Percentiles rank a stretch among this genome's conserved stretches.
Conservation (phyloP, 2,888 invertebrate genomes). For the Panzeria rudis region DNA sequence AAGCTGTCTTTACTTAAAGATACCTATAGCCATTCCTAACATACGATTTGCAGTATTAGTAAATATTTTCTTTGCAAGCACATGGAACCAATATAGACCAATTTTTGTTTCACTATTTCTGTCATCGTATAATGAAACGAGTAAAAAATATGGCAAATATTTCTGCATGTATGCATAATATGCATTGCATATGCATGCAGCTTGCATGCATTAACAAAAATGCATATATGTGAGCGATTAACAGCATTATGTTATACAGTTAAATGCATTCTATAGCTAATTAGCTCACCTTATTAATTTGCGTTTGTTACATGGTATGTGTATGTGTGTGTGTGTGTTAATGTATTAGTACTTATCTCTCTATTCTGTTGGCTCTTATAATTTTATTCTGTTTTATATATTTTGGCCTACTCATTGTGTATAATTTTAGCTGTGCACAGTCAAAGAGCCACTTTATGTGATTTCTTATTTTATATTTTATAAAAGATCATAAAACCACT, state of each 20-base stretch:
- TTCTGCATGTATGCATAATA: background rate
- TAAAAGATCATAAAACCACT: conserved; percentile 71
- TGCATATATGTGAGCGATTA: background rate
- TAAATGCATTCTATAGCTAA: conserved; percentile 1
- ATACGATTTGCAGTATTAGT: background rate
- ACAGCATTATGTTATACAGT: conserved; percentile 19
- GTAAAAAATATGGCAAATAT: background rate
- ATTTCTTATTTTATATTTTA: conserved; percentile 36
- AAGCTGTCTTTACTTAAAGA: background rate
- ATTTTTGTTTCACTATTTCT: background rate
- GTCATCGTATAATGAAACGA: background rate
- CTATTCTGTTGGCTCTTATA: background rate
- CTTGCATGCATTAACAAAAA: background rate
- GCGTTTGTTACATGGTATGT: background rate
- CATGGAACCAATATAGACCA: background rate
- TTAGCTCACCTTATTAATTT: background rate
- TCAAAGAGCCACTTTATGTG: background rate
- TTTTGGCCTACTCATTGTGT: background rate
- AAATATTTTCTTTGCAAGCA: background rate
- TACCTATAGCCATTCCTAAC: no score
- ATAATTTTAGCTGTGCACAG: background rate
- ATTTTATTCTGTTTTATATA: background rate
- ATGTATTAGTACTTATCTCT: conserved; percentile 4
- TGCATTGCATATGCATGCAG: background rate
- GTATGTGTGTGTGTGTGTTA: background rate